Percentiles rank a stretch among this genome's conserved stretches.
Conservation (phyloP, 2,888 invertebrate genomes). For the Ormyrus rosae region DNA sequence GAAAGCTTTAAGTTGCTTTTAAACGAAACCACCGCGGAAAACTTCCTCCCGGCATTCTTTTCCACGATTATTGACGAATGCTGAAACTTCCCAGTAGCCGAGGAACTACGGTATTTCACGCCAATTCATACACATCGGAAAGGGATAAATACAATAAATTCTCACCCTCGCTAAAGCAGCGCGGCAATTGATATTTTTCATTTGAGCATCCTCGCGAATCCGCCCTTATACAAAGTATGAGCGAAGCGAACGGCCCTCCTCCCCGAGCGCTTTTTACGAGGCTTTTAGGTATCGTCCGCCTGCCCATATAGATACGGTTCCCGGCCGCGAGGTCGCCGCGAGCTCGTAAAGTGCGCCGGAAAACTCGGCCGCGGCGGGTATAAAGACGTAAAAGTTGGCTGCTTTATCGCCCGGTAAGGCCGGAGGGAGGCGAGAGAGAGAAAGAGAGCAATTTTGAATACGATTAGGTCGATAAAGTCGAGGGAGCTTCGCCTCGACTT, state of each 20-base stretch:
- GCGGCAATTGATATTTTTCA: no score
- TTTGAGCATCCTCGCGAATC: background rate
- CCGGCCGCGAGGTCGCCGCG: background rate
- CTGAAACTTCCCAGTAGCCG: no score
- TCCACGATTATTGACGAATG: no score
- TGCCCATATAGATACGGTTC: background rate
- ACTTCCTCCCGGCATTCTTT: no score
- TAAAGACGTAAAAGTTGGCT: constrained; percentile 46
- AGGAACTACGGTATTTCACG: no score
- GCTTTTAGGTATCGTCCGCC: constrained; percentile 9
- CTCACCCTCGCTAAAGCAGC: no score
- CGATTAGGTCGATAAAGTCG: constrained; percentile 40
- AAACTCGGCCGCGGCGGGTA: constrained; percentile 24
- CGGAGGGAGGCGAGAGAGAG: no score
- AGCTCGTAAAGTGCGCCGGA: background rate
- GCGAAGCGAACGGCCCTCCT: background rate
- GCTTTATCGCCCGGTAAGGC: constrained; percentile 9
- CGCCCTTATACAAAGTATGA: constrained; percentile 30
- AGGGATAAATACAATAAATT: no score
- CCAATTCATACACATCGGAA: no score
- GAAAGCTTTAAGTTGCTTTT: no score
- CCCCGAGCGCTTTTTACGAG: constrained; percentile 28
- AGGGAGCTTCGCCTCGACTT: constrained; percentile 19
- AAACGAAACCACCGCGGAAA: no score
- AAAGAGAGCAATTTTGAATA: constrained; percentile 41